Percentiles rank a stretch among this genome's conserved stretches.
Evolutionary conservation across 2,797 vertebrate genomes (phyloP).

Genomic region (Otolemur crassicaudatus): DNA sequence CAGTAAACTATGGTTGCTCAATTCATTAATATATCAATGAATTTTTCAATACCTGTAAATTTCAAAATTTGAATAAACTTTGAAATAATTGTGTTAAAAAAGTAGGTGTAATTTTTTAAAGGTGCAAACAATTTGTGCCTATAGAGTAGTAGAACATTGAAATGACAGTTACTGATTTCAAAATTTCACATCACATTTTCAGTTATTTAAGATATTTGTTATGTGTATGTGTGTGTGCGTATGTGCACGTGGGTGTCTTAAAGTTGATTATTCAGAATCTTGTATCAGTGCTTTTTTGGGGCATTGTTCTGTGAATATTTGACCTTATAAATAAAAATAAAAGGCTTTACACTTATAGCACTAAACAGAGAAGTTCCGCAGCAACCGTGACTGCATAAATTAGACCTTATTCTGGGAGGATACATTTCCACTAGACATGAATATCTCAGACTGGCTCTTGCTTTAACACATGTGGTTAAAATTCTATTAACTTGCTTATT

Average conservation of each 20-base stretch:
- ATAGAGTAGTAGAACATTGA: neutral
- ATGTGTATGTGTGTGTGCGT: neutral
- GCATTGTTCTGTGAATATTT: neutral
- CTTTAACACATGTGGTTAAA: neutral
- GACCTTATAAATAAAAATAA: neutral
- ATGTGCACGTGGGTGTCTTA: neutral
- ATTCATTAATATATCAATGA: neutral
- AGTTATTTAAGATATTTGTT: neutral
- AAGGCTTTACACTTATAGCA: neutral
- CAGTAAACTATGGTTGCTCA: neutral
- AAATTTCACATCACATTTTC: neutral
- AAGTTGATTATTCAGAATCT: neutral
- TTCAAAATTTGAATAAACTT: neutral
- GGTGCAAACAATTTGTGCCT: neutral
- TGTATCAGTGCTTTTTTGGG: neutral
- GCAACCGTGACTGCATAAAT: fast-evolving
- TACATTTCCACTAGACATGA: neutral
- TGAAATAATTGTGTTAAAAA: neutral
- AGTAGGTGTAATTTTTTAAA: neutral
- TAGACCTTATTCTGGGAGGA: fast-evolving
- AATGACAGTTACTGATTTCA: neutral
- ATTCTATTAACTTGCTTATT: neutral
- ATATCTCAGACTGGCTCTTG: neutral
- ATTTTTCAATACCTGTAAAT: neutral
- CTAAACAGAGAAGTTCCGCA: neutral